Conservation (phyloP, 2,888 invertebrate species). For the Scotopteryx bipunctaria region DNA sequence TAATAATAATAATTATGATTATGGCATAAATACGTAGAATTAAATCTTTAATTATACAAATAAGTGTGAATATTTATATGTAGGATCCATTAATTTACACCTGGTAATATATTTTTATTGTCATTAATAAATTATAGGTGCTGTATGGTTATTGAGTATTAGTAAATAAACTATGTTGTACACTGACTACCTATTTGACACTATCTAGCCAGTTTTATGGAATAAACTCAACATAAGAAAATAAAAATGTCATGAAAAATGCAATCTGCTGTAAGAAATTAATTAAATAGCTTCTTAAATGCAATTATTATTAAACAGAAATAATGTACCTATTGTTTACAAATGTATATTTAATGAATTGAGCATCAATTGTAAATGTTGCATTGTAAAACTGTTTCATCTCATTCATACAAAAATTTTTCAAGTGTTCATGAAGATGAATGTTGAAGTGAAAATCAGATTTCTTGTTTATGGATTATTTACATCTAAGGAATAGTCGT, state of each 20-base stretch:
- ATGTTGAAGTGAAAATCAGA: constrained; percentile 19
- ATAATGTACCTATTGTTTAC: constrained; percentile 39
- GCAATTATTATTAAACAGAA: constrained; percentile 28
- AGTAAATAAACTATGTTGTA: constrained; percentile 9
- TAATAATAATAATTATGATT: constrained; percentile 36
- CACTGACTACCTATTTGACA: constrained; percentile 15
- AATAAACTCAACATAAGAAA: constrained; percentile 17
- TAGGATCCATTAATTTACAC: constrained; percentile 31
- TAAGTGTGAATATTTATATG: constrained; percentile 68
- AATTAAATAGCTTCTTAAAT: constrained; percentile 27
- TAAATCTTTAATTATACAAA: constrained; percentile 53
- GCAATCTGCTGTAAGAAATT: constrained; percentile 5
- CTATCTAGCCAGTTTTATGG: constrained; percentile 13
- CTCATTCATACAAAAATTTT: constrained; percentile 25
- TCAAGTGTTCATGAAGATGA: constrained; percentile 24
- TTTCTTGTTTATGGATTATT: constrained; percentile 59
- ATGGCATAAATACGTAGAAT: constrained; percentile 52
- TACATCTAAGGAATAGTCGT: constrained; percentile 78
- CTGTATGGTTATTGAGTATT: constrained; percentile 24
- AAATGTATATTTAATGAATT: constrained; percentile 44
- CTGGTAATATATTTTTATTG: constrained; percentile 28
- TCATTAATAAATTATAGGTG: constrained; percentile 33
- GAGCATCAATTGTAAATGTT: constrained; percentile 52
- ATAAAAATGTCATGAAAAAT: constrained; percentile 10
- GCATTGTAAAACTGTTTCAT: constrained; percentile 24